Evolutionary conservation across 1,140 invertebrate species (phyloP), one percentile per base, ranked within the genome.

Genomic region (Holcopasites calliopsidis): DNA sequence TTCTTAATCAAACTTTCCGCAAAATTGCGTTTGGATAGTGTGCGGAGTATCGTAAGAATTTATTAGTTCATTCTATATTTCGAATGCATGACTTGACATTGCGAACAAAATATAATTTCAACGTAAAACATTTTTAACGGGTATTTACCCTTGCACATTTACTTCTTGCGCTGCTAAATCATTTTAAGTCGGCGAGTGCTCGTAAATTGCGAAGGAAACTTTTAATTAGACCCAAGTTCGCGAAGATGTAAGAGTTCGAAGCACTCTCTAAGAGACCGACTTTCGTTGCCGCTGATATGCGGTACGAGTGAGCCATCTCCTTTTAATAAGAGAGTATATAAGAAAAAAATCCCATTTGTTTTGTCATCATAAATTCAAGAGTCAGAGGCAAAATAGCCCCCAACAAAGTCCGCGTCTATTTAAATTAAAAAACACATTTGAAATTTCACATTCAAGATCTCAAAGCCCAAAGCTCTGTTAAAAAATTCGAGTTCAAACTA

Each of bases 151-250:
- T 57, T 44, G 11, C 42, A 10, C 40, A 0, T 44, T 69, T 69
- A n/a, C 28, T 3, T 49, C 28, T 8, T 4, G 38, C 28, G 2
- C 2, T 1, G 44, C 26, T 79, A 40, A 75, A 75, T 79, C 38
- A 52, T 47, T 81, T 81, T 64, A 75, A 49, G 8, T 52, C 16
- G 3, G 5, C 7, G 52, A 23, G 6, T 1, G 21, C 11, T 61
- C 8, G n/a, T 42, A 69, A 70, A 52, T 49, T 52, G 33, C 33
- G 40, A 23, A 21, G 47, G n/a, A 65, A 81, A 81, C 47, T 81
- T 81, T 80, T 80, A 81, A 80, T 80, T 81, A 70, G 66, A 70
- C 60, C 28, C 33, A n/a, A 18, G 3, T 33, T 28, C 5, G 11
- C 23, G 31, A 31, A 54, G 57, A 81, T 23, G 42, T 35, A 61